phyloP scores from a whole-genome alignment of 1,140 invertebrate species.

The Listronotus bonariensis region DNA sequence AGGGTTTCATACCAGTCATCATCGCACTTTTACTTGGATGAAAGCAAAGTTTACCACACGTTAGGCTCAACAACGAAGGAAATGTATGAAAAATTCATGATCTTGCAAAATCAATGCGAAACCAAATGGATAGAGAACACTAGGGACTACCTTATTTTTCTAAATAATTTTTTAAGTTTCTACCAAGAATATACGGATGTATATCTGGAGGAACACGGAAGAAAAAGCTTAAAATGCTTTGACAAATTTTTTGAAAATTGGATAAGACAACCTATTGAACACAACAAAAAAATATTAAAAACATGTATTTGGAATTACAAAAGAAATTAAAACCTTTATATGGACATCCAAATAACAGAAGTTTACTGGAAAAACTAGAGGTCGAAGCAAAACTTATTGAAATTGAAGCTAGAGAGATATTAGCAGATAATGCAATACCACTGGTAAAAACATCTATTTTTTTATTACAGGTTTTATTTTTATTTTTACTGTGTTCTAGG shows the following conservation, averaged over 20 bases:
- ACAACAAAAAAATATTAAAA: conserved; percentile 3
- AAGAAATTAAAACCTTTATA: conserved; percentile 26
- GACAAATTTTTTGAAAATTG: background rate
- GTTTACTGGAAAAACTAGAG: conserved; percentile 25
- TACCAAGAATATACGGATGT: background rate
- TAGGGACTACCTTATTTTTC: conserved; percentile 4
- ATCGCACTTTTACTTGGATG: too few relatives aligned
- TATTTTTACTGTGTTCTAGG: too few relatives aligned
- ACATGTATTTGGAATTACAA: conserved; percentile 6
- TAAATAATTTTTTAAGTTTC: conserved; percentile 5
- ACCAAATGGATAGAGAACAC: conserved; percentile 15
- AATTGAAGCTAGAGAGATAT: conserved; percentile 11
- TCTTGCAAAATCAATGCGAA: conserved; percentile 25
- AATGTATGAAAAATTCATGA: conserved; percentile 4
- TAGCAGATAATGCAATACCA: background rate
- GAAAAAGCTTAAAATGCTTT: conserved; percentile 10
- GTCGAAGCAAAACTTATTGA: conserved; percentile 15
- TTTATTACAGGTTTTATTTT: too few relatives aligned
- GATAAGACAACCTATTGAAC: background rate
- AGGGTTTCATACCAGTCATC: too few relatives aligned
- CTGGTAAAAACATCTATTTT: conserved; percentile 1
- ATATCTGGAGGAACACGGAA: conserved; percentile 8
- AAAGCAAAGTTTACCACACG: background rate
- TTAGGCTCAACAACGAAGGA: background rate
- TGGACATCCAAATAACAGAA: conserved; percentile 33